Conservation (phyloP, 2,113 vertebrate species). For the Stomatorhinus ivindoensis region DNA sequence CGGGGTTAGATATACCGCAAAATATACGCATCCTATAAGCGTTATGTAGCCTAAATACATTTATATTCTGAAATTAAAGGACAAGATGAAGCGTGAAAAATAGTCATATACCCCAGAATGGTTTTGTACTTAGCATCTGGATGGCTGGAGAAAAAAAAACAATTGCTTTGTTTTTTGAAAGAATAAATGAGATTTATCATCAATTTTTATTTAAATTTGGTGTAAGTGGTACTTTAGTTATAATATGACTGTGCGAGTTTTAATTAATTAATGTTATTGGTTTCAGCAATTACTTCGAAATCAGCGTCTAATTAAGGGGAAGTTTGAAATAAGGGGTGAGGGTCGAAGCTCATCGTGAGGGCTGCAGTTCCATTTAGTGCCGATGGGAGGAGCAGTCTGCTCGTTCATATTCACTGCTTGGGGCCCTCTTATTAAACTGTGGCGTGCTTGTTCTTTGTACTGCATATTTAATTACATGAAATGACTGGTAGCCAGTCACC, state of each 20-base stretch:
- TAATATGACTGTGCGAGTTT: not conserved
- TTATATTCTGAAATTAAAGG: not conserved
- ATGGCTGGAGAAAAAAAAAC: not conserved
- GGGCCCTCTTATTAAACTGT: not conserved
- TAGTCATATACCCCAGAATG: not conserved
- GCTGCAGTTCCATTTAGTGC: not conserved
- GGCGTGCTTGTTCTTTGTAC: not conserved
- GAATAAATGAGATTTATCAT: not conserved
- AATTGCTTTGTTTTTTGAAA: not conserved
- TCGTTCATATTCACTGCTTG: not conserved
- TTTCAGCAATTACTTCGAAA: not conserved
- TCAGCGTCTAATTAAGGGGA: not conserved
- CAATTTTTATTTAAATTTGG: not conserved
- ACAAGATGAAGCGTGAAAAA: not conserved
- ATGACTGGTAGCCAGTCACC: not conserved
- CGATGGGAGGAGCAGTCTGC: slow-evolving; percentile 12
- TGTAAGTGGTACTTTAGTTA: not conserved
- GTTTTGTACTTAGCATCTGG: not conserved
- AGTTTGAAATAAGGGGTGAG: not conserved
- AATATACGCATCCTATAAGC: not conserved
- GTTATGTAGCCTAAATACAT: not conserved
- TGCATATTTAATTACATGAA: not conserved
- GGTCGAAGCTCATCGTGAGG: not conserved
- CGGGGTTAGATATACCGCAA: not conserved
- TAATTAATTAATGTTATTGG: not conserved